These are phyloP conservation scores for Ceyx cyanopectus DNA, from an alignment of 2,113 vertebrate genomes.

Conservation along the genomic window DNA sequence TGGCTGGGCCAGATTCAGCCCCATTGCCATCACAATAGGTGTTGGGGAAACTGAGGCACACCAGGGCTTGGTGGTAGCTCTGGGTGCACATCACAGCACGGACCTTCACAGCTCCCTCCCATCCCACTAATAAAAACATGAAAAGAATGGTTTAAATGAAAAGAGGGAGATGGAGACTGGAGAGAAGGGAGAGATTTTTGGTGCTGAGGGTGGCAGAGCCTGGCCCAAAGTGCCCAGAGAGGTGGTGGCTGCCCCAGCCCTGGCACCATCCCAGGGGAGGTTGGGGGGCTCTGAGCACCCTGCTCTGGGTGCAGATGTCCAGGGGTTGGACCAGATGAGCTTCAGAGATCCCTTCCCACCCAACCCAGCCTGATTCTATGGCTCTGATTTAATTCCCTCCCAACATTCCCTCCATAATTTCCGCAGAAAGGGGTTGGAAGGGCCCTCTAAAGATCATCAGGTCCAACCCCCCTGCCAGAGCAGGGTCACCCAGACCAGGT, in stretches of 20 bases:
- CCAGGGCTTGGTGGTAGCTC: neutral
- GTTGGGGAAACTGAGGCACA: neutral
- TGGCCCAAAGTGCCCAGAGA: no score
- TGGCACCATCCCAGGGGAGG: neutral
- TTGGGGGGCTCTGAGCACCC: no score
- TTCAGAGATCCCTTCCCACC: neutral
- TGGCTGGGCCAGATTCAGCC: accelerated
- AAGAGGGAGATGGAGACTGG: no score
- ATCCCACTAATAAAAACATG: neutral
- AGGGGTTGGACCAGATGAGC: neutral
- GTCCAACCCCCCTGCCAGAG: no score
- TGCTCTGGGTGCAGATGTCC: no score
- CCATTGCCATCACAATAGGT: accelerated
- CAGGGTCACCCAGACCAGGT: no score
- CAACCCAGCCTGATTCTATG: neutral
- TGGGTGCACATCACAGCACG: neutral
- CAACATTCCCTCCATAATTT: accelerated
- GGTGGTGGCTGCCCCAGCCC: no score
- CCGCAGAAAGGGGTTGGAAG: no score
- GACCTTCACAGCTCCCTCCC: neutral
- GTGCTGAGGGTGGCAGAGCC: no score
- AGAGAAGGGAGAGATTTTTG: no score
- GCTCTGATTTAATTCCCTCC: neutral
- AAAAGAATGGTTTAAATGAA: neutral
- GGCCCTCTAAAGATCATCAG: no score